Percentiles rank a stretch among this genome's conserved stretches.
These are phyloP conservation scores for Dasysyrphus albostriatus DNA, from an alignment of 2,888 invertebrate genomes.

Conservation along the genomic window DNA sequence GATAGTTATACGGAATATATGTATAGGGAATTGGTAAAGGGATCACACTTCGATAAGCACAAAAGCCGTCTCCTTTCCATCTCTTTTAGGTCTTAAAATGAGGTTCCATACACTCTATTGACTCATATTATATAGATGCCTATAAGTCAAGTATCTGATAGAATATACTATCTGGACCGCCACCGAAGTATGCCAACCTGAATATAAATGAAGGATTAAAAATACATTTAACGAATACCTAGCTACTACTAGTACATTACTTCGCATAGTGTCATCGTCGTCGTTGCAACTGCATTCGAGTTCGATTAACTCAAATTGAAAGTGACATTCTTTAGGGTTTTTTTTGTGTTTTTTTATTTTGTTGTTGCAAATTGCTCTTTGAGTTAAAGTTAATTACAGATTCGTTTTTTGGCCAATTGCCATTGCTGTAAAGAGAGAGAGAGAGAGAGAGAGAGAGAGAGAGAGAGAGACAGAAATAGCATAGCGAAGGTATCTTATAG, in stretches of 20 bases:
- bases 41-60: conserved; percentile 41
- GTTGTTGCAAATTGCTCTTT: conserved; percentile 24
- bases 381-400: conserved; percentile 55
- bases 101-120: conserved; percentile 35
- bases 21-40: not conserved
- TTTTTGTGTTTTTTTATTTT: not conserved
- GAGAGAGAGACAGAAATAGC: not conserved
- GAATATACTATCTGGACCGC: conserved; percentile 45
- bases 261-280: not conserved
- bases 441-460: not conserved
- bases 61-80: conserved; percentile 24
- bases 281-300: conserved; percentile 9
- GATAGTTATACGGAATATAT: not conserved
- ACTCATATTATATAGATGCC: conserved; percentile 4
- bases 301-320: conserved; percentile 45
- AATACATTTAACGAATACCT: conserved; percentile 29
- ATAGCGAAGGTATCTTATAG: not conserved
- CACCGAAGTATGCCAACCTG: conserved; percentile 56
- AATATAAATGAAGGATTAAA: conserved; percentile 62
- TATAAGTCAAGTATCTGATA: conserved; percentile 2
- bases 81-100: conserved; percentile 33
- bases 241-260: not conserved
- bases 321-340: conserved; percentile 35
- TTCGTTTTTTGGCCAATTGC: conserved; percentile 53
- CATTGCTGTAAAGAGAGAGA: conserved; percentile 14